phyloP scores from a whole-genome alignment of 1,140 invertebrate genomes.

The Cyclargus thomasi region DNA sequence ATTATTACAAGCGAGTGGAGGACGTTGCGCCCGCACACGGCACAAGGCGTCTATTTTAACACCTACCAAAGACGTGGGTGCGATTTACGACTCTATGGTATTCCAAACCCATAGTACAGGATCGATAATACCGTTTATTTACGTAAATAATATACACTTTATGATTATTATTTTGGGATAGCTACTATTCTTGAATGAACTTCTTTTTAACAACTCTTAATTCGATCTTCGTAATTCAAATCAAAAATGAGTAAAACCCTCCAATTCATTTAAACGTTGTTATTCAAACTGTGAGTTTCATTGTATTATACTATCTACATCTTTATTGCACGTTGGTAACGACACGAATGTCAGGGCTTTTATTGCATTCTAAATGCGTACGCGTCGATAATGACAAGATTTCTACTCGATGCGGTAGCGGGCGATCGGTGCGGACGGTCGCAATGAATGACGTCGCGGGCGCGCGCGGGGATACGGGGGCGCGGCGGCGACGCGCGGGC shows the following conservation, averaged over 20 bases:
- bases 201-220: too few species aligned
- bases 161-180: too few species aligned
- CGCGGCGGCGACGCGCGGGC: slow-evolving; percentile 23
- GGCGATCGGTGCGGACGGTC: slow-evolving; percentile 59
- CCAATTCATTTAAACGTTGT: neutral
- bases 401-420: slow-evolving; percentile 63
- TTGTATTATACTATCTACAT: slow-evolving; percentile 10
- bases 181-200: too few species aligned
- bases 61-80: slow-evolving; percentile 58
- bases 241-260: neutral
- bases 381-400: slow-evolving; percentile 65
- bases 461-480: slow-evolving; percentile 32
- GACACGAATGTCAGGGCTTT: slow-evolving; percentile 40
- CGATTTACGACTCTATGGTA: slow-evolving; percentile 49
- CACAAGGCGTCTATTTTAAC: slow-evolving; percentile 70
- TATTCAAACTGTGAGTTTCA: neutral
- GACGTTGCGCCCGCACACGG: slow-evolving; percentile 56
- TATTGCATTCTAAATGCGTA: slow-evolving; percentile 58
- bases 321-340: slow-evolving; percentile 4
- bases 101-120: neutral
- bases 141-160: too few species aligned
- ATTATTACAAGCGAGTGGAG: slow-evolving; percentile 67
- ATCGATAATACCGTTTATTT: too few species aligned
- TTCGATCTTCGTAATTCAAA: neutral
- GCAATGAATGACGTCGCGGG: slow-evolving; percentile 66